Conservation (phyloP, 2,888 invertebrate genomes). For the Trissolcus brochymenae region DNA sequence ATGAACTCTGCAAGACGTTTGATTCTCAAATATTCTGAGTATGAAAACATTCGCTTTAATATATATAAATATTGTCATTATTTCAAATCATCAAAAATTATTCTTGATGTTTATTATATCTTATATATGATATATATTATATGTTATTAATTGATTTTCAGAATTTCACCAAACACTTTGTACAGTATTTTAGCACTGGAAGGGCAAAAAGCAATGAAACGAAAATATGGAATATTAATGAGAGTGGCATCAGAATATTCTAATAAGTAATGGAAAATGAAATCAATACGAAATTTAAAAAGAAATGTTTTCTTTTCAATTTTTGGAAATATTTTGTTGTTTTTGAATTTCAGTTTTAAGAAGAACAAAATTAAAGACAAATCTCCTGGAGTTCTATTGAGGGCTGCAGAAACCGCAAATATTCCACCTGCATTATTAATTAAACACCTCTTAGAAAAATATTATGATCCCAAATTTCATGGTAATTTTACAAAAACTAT, state of each 20-base stretch:
- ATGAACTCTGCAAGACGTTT: conserved; percentile 81
- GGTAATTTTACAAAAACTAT: background rate
- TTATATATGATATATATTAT: no score
- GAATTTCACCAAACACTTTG: conserved; percentile 59
- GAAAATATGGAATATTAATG: conserved; percentile 80
- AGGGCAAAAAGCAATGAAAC: conserved; percentile 82
- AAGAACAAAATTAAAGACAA: background rate
- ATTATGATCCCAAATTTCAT: conserved; percentile 59
- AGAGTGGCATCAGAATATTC: conserved; percentile 70
- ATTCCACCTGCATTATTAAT: conserved; percentile 81
- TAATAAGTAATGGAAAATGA: conserved; percentile 5
- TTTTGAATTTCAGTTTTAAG: background rate
- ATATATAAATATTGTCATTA: no score
- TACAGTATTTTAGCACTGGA: conserved; percentile 84
- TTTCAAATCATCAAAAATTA: no score
- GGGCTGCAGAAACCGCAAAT: conserved; percentile 78
- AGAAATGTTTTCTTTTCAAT: background rate
- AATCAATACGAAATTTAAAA: background rate
- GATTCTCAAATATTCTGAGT: conserved; percentile 78
- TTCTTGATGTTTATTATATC: background rate
- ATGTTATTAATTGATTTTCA: conserved; percentile 6
- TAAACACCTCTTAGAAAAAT: conserved; percentile 79
- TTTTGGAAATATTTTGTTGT: background rate
- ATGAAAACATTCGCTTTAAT: no score
- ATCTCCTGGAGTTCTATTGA: conserved; percentile 80